Percentiles rank a stretch among this genome's conserved stretches.
Conservation (phyloP, 2,797 vertebrate genomes). For the Thripadectes ignobilis region DNA sequence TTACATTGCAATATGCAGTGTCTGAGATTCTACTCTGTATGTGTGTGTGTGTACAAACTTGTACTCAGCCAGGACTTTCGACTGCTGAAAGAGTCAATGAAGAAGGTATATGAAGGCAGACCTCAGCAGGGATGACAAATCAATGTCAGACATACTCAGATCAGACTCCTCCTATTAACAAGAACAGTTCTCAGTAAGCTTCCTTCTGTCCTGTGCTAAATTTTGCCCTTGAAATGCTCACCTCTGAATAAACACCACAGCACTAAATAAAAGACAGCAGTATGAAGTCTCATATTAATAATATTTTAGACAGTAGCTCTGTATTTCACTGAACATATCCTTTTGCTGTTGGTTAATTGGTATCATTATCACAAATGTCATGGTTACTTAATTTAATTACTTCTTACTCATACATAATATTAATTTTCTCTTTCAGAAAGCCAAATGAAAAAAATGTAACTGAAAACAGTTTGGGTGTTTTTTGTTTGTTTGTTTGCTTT, state of each 20-base stretch:
- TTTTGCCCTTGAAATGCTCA: background rate
- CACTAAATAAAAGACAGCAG: background rate
- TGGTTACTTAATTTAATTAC: constrained; percentile 55
- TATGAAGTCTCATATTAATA: background rate
- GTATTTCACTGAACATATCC: constrained; percentile 4
- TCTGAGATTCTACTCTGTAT: background rate
- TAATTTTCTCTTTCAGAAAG: constrained; percentile 22
- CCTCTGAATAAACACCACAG: background rate
- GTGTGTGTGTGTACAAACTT: background rate
- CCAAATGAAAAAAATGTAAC: background rate
- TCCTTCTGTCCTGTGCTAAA: background rate
- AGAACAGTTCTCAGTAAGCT: background rate
- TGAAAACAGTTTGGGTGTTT: background rate
- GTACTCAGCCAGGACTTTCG: background rate
- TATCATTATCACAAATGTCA: constrained; percentile 58
- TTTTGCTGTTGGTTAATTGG: constrained; percentile 35
- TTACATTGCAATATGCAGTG: background rate
- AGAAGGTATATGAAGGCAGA: background rate
- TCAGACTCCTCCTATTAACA: background rate
- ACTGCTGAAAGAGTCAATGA: background rate
- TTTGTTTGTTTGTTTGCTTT: background rate
- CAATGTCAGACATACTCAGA: background rate
- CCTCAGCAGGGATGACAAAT: background rate
- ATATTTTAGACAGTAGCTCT: constrained; percentile 21
- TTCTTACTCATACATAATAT: constrained; percentile 19